A percentile compares a stretch with the other conserved stretches of the same genome.
These are phyloP conservation scores for Bergia sp. DNA, from an alignment of 92 coral and sea anemone species.

Conservation along the genomic window DNA sequence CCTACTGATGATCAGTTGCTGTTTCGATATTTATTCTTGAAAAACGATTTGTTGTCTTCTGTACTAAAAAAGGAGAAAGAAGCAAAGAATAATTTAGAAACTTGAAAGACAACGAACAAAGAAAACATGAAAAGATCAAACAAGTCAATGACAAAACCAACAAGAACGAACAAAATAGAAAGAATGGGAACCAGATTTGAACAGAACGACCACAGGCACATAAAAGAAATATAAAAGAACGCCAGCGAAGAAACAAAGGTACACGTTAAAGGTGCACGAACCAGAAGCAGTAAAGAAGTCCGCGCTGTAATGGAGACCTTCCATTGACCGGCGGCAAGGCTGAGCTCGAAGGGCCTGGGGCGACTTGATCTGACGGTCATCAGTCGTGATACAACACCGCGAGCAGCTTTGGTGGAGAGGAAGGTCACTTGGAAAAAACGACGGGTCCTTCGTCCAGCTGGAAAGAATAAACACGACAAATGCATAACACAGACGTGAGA, in stretches of 20 bases:
- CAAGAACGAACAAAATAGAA: neutral
- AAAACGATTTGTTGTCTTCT: no score
- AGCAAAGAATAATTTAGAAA: neutral
- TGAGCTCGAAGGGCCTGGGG: conserved; percentile 21
- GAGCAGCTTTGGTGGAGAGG: conserved; percentile 2
- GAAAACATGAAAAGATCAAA: neutral
- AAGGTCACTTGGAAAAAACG: conserved; percentile 14
- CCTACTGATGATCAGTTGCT: no score
- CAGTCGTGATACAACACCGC: conserved; percentile 12
- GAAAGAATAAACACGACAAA: no score
- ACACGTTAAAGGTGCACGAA: conserved; percentile 10
- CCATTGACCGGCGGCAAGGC: conserved; percentile 26
- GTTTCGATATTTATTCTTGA: no score
- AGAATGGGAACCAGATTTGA: neutral
- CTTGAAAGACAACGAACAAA: no score
- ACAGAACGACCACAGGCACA: neutral
- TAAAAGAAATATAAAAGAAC: neutral
- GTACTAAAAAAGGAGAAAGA: neutral
- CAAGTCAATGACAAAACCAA: neutral
- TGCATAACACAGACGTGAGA: neutral
- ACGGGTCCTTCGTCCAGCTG: conserved; percentile 15
- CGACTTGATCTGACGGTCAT: conserved; percentile 26
- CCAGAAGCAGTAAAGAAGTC: conserved; percentile 42
- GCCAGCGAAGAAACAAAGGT: neutral
- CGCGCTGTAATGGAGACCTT: neutral